Evolutionary conservation across 1,140 invertebrate species (phyloP).

Genomic region (Chlorops oryzae): DNA sequence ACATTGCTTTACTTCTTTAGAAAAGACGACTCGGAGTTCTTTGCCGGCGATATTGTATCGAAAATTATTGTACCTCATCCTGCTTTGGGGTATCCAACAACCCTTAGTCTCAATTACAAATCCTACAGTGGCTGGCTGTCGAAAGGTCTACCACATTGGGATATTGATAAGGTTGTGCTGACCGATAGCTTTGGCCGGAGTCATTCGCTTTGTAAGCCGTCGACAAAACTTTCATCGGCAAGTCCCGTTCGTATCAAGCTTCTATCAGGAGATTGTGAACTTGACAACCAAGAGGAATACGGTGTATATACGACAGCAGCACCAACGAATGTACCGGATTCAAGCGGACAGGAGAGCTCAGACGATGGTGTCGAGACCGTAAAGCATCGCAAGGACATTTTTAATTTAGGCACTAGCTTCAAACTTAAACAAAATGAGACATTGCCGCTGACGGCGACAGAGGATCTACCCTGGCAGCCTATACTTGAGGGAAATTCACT

Average conservation of each 20-base stretch:
- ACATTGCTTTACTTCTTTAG: conserved; percentile 40
- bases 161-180: conserved; percentile 74
- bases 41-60: conserved; percentile 63
- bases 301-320: conserved; percentile 33
- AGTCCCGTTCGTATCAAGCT: conserved; percentile 64
- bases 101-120: conserved; percentile 72
- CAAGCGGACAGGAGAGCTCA: conserved; percentile 33
- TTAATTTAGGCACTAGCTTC: conserved; percentile 41
- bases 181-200: conserved; percentile 80
- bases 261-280: conserved; percentile 69
- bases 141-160: conserved; percentile 71
- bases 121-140: conserved; percentile 88
- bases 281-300: conserved; percentile 48
- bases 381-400: conserved; percentile 41
- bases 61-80: conserved; percentile 84
- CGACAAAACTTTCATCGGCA: conserved; percentile 67
- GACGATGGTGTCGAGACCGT: conserved; percentile 34
- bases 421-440: conserved; percentile 35
- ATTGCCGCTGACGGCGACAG: conserved; percentile 32
- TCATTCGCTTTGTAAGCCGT: conserved; percentile 71
- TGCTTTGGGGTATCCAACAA: conserved; percentile 64
- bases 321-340: conserved; percentile 22
- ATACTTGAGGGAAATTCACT: conserved; percentile 49
- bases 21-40: conserved; percentile 72
- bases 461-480: conserved; percentile 50